These are phyloP conservation scores for Illadopsis cleaveri DNA, from an alignment of 2,113 vertebrate genomes.

Conservation along the genomic window DNA sequence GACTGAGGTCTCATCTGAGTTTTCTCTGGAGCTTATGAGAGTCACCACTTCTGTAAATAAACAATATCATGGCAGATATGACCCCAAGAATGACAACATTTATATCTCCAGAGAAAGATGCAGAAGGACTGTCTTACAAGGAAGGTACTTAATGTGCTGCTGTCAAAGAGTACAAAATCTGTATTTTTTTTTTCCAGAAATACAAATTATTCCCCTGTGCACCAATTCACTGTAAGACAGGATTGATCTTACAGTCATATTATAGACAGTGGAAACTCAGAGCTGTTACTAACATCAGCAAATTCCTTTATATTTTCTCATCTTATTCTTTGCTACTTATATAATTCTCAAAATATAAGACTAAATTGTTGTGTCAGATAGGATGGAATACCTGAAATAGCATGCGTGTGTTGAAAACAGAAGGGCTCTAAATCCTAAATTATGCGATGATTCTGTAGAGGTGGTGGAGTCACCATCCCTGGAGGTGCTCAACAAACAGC, in stretches of 20 bases:
- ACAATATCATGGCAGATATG: not conserved
- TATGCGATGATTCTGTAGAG: not conserved
- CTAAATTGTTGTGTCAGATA: not conserved
- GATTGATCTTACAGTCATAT: not conserved
- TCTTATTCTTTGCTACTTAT: not conserved
- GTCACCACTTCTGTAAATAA: not conserved
- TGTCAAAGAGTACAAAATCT: not conserved
- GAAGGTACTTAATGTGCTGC: not conserved
- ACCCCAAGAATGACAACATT: not conserved
- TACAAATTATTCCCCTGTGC: not conserved
- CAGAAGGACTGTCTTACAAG: not conserved
- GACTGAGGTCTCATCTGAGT: not conserved
- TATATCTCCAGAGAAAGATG: not conserved
- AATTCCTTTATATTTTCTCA: not conserved
- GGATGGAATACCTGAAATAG: rapidly evolving
- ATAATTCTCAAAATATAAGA: not conserved
- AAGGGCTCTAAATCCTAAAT: not conserved
- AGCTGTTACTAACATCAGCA: not conserved
- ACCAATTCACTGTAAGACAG: not conserved
- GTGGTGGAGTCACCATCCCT: not conserved
- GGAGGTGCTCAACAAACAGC: not conserved
- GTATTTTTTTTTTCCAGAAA: not conserved
- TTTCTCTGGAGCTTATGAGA: not conserved
- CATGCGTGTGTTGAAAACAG: not conserved
- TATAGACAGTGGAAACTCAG: not conserved